These are phyloP conservation scores for Ctena decussata DNA, from an alignment of 2,888 invertebrate genomes.

Conservation along the genomic window DNA sequence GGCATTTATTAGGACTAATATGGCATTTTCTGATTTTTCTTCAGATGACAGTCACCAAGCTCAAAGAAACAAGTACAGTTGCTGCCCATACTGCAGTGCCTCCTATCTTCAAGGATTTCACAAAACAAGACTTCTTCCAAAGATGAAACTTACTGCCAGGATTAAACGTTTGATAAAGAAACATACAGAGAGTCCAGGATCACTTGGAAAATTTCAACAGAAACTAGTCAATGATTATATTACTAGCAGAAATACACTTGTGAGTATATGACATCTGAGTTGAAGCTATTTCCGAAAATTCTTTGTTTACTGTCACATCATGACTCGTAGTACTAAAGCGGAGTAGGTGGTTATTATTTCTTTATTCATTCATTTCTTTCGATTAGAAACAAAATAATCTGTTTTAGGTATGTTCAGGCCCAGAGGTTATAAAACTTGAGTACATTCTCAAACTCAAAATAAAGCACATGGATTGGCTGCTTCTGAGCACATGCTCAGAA, in stretches of 20 bases:
- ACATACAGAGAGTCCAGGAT: background rate
- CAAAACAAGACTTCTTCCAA: slow-evolving; percentile 22
- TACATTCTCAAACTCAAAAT: too few relatives aligned
- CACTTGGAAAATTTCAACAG: slow-evolving; percentile 40
- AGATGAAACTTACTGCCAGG: slow-evolving; percentile 17
- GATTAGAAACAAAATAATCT: too few relatives aligned
- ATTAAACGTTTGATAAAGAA: slow-evolving; percentile 17
- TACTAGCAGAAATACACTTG: slow-evolving; percentile 27
- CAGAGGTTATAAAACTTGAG: too few relatives aligned
- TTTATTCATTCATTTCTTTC: too few relatives aligned
- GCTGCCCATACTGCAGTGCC: slow-evolving; percentile 28
- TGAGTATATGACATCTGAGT: background rate
- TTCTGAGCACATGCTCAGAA: too few relatives aligned
- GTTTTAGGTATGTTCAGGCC: too few relatives aligned
- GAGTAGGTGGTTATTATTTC: too few relatives aligned
- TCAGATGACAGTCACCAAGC: background rate
- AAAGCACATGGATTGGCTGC: too few relatives aligned
- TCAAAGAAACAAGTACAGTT: background rate
- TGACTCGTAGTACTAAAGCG: too few relatives aligned
- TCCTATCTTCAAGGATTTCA: slow-evolving; percentile 16
- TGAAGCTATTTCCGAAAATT: too few relatives aligned
- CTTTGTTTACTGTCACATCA: too few relatives aligned
- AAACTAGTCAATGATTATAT: slow-evolving; percentile 33
- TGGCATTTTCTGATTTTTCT: background rate
- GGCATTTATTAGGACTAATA: too few relatives aligned